A percentile compares a stretch with the other conserved stretches of the same genome.
Conservation (phyloP, 2,113 vertebrate species). For the Nothoprocta pentlandii region DNA sequence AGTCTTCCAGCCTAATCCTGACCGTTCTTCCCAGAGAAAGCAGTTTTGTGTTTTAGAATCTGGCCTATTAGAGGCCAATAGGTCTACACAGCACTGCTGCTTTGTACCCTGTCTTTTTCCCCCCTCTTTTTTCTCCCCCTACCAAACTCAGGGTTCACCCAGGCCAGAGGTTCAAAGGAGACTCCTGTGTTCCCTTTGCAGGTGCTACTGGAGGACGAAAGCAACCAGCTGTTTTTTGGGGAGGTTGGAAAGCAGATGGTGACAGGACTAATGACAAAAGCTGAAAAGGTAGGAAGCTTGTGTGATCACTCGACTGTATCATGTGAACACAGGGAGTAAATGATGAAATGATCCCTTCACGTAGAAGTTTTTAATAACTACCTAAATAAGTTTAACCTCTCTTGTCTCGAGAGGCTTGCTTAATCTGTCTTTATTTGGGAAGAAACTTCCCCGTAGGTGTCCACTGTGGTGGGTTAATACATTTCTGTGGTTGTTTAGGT, state of each 20-base stretch:
- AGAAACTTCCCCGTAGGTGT: no score
- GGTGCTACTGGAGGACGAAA: conserved; percentile 89
- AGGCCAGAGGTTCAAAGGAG: neutral
- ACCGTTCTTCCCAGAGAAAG: neutral
- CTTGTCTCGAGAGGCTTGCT: no score
- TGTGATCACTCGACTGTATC: neutral
- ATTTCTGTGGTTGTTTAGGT: no score
- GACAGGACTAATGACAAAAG: conserved; percentile 91
- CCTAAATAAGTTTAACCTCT: no score
- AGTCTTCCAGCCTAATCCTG: neutral
- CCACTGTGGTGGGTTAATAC: no score
- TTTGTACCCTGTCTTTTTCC: neutral
- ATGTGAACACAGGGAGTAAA: neutral
- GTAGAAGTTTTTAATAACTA: no score
- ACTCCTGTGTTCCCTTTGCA: conserved; percentile 61
- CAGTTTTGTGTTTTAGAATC: neutral
- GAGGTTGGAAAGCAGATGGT: conserved; percentile 98
- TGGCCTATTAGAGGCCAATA: neutral
- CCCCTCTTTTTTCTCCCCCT: no score
- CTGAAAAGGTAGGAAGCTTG: conserved; percentile 88
- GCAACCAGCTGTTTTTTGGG: conserved; percentile 91
- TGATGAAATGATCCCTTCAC: no score
- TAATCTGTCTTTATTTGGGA: no score
- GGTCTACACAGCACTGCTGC: neutral
- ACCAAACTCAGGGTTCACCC: neutral